Evolutionary conservation across 2,797 vertebrate species (phyloP).

Genomic region (Squalus acanthias): DNA sequence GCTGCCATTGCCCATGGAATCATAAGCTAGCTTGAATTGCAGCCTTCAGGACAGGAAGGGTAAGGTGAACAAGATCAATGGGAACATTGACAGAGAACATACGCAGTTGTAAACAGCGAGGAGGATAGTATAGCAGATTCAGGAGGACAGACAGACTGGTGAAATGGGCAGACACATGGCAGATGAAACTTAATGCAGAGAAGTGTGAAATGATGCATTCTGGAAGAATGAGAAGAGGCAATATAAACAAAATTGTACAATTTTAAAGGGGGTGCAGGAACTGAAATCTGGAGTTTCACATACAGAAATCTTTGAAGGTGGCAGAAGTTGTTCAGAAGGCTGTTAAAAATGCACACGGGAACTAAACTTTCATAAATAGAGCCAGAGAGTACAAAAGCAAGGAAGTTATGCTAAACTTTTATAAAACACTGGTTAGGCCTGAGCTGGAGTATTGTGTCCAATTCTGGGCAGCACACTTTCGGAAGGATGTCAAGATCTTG

Average conservation of each 20-base stretch:
- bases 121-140: neutral
- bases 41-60: neutral
- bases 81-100: neutral
- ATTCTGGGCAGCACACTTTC: neutral
- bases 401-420: neutral
- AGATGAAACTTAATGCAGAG: neutral
- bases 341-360: neutral
- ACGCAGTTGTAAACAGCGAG: neutral
- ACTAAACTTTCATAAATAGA: neutral
- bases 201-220: neutral
- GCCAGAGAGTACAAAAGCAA: neutral
- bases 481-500: neutral
- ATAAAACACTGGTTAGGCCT: neutral
- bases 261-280: neutral
- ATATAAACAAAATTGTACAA: neutral
- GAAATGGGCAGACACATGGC: neutral
- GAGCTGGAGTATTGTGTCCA: neutral
- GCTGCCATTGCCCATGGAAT: neutral
- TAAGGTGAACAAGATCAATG: neutral
- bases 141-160: too few relatives aligned
- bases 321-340: neutral
- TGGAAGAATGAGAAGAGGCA: neutral
- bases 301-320: neutral
- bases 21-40: neutral
- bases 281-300: neutral